A percentile compares a stretch with the other conserved stretches of the same genome.
These are phyloP conservation scores for Agrochola macilenta DNA, from an alignment of 2,888 invertebrate genomes.

Conservation along the genomic window DNA sequence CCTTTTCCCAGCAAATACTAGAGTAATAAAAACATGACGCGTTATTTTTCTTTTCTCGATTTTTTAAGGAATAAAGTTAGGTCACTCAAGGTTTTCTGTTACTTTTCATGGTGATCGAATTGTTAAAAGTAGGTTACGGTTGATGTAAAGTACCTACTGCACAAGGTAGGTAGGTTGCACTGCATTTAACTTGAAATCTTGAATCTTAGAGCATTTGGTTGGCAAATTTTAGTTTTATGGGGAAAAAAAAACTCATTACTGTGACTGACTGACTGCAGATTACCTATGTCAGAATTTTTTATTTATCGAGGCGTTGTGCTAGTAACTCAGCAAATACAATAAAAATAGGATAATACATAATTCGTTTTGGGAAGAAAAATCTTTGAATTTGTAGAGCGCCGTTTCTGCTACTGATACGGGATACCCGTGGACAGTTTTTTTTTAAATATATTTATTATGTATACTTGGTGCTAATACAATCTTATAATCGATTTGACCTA, in stretches of 20 bases:
- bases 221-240: not conserved
- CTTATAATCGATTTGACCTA: not conserved
- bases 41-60: no score
- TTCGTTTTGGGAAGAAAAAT: not conserved
- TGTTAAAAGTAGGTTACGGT: no score
- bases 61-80: no score
- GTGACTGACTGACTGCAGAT: not conserved
- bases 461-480: fast-evolving
- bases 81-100: no score
- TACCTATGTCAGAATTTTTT: not conserved
- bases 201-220: not conserved
- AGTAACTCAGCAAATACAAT: no score
- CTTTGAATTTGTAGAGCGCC: not conserved
- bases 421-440: not conserved
- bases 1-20: no score
- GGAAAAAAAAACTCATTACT: not conserved
- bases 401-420: not conserved
- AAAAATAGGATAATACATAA: not conserved
- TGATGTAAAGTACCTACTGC: not conserved
- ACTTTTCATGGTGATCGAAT: no score
- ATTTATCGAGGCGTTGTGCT: not conserved
- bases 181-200: not conserved
- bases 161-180: no score
- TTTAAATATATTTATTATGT: no score
- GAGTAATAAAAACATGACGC: no score